Conservation (phyloP, 1,140 invertebrate genomes). For the Stegodyphus dumicola region DNA sequence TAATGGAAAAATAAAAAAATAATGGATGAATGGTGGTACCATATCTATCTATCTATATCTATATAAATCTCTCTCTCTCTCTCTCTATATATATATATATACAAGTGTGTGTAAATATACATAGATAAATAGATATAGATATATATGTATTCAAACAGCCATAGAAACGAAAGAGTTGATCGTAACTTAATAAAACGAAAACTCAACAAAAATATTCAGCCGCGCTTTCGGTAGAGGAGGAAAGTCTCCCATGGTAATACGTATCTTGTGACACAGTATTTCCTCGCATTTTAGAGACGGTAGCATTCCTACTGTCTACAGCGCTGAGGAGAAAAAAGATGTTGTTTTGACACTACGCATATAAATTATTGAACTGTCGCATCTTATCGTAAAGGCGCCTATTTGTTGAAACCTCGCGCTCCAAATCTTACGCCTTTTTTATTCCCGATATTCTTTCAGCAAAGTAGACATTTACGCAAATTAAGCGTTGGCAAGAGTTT, state of each 20-base stretch:
- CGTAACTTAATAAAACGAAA: conserved; percentile 55
- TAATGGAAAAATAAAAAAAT: conserved; percentile 16
- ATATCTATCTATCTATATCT: not conserved
- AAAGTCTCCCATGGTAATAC: conserved; percentile 42
- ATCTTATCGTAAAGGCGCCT: conserved; percentile 14
- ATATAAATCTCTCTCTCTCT: no score
- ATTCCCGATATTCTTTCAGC: conserved; percentile 7
- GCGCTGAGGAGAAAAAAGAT: conserved; percentile 16
- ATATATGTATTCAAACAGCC: conserved; percentile 24
- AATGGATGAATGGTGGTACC: not conserved
- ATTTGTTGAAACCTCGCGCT: conserved; percentile 31
- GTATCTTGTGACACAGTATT: conserved; percentile 16
- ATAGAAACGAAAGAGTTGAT: conserved; percentile 36
- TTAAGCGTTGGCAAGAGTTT: conserved; percentile 32
- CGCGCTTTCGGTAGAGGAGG: not conserved
- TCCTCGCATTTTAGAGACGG: conserved; percentile 15
- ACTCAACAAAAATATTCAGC: conserved; percentile 22
- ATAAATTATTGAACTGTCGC: conserved; percentile 54
- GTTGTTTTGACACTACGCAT: conserved; percentile 29
- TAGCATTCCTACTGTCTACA: conserved; percentile 8
- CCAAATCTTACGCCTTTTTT: not conserved
- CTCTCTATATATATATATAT: no score
- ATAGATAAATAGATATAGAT: not conserved
- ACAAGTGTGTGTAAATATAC: no score
- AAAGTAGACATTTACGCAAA: conserved; percentile 57